Base-by-base conservation (phyloP, 2,888 invertebrate genomes). In the Malacosoma neustria region DNA sequence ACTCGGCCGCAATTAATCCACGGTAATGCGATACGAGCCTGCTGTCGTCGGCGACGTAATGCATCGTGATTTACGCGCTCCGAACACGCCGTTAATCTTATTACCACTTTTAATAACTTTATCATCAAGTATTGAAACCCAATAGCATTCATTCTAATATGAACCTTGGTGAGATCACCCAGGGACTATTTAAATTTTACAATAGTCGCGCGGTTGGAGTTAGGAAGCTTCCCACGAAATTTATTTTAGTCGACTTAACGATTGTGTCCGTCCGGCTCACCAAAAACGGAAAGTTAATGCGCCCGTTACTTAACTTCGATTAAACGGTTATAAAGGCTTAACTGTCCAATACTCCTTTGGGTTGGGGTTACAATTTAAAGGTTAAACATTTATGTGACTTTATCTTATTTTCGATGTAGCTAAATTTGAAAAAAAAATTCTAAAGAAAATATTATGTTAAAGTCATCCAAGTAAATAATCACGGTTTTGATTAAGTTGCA, bases 91-190 rank as follows among this genome's bases (percentile, higher is more conserved):
- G 76, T 84, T 84, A 79, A 84, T 84, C 84, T 84, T 84, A 82
- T 82, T 82, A 82, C 77, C 81, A 80, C 81, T 81, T 81, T 79
- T 80, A 79, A 84, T 84, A 84, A 84, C 80, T 81, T 81, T 75
- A 82, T 82, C 74, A 84, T 72, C 68, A 62, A 63, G 58, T 61
- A 59, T 66, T 57, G 54, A 51, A 63, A 56, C 57, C 55, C 46
- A 52, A 56, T 51, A 22, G 50, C 49, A 49, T 48, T 54, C 72
- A 64, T 43, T 59, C 71, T 49, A 81, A 69, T 72, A 60, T 74
- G 61, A 49, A 73, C 75, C 71, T 72, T 77, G 49, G 37, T 57
- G 45, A 40, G 45, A 57, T 56, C 48, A 49, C 62, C 48, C 59
- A 72, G 47, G 50, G 65, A 50, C 61, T 58, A 65, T 72, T 72